Evolutionary conservation across 2,797 vertebrate genomes (phyloP), one percentile per base, ranked within the genome.

Genomic region (Ambastaia sidthimunki): DNA sequence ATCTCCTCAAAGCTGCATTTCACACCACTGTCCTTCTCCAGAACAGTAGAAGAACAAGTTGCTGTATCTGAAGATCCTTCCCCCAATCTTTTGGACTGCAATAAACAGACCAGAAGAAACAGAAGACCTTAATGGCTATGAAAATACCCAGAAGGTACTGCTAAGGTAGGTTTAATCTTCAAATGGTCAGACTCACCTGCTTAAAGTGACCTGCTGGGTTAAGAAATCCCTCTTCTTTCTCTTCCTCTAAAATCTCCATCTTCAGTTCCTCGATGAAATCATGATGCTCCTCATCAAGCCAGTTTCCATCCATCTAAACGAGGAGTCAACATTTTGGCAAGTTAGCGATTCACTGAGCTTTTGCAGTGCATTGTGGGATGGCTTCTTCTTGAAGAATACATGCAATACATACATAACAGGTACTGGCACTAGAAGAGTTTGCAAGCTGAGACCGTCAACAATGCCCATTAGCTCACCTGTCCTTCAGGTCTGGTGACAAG

Each of bases 271-370:
- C 96, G 82, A 98, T 93, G 76, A 97, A 95, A 86, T 96, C 95
- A 82, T 94, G 95, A 82, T 97, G 96, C 91, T 98, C 97, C 85
- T 98, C 97, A 90, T 98, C 96, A 86, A 98, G 90, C 97, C 97
- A 98, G 72, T 92, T 93, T 86, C 97, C 97, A 85, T 98, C 96
- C 89, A 98, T 89, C 97, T 98, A 91, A 82, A 94, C 2, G 4
- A 59, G 21, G 2, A 25, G 34, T 10, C 37, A 41, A 41, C 0
- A 7, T 10, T 1, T 41, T 5, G 37, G 5, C 9, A 41, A 41
- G 37, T 41, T 41, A 41, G 9, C 7, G 2, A 37, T 37, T 37
- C 34, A 37, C 34, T 37, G 34, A 37, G 34, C 34, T 37, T 37
- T 37, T 37, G 34, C 34, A 37, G 34, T 37, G 34, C 34, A 37